Evolutionary conservation across 1,140 invertebrate species (phyloP).

Genomic region (Tetranychus urticae): DNA sequence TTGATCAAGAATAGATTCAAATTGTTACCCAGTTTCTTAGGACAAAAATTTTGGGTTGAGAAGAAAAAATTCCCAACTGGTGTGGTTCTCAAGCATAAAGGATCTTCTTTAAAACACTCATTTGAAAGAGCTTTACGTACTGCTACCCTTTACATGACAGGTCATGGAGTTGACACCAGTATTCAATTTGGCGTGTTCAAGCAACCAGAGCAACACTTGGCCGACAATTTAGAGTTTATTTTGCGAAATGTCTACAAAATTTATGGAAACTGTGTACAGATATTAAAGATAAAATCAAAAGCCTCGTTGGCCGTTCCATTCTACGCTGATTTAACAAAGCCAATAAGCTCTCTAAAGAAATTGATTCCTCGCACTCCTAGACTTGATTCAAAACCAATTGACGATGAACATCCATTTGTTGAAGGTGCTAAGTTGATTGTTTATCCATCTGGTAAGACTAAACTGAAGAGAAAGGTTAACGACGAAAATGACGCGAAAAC

Average conservation of each 20-base stretch:
- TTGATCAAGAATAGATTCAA: slow-evolving; percentile 1
- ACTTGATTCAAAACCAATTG: background rate
- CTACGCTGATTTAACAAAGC: background rate
- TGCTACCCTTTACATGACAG: background rate
- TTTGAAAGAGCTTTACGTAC: background rate
- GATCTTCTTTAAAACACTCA: background rate
- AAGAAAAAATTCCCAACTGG: background rate
- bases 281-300: background rate
- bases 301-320: background rate
- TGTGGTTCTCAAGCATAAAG: background rate
- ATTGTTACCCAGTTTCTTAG: background rate
- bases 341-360: background rate
- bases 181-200: background rate
- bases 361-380: background rate
- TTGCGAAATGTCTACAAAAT: background rate
- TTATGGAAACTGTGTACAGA: background rate
- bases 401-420: background rate
- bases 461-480: no score
- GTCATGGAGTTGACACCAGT: background rate
- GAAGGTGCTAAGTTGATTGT: background rate
- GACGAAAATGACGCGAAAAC: no score
- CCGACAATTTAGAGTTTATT: background rate
- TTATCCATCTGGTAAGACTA: background rate
- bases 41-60: background rate
- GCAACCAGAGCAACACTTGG: background rate